Evolutionary conservation across 2,888 invertebrate species (phyloP), one percentile per base, ranked within the genome.

Genomic region (Ophioninae sp.): DNA sequence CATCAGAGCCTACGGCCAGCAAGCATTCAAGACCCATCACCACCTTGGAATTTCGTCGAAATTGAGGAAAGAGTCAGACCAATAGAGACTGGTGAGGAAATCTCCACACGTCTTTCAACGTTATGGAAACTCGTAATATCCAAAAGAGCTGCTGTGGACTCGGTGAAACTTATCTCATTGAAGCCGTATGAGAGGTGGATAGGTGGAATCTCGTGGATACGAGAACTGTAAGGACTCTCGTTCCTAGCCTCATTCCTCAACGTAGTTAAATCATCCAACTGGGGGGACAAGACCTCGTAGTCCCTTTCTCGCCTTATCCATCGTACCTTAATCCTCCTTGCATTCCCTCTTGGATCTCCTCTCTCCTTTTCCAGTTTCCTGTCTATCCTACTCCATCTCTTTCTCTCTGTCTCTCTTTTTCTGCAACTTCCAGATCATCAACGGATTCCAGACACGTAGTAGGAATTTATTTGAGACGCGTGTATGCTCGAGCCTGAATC

Each of bases 401-500:
- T 58, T 67, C 51, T 37, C 72, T 41, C 13, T 63, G 17, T 64
- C 37, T 58, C 68, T 59, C 30, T 56, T 37, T 71, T 56, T 58
- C 71, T 41, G 41, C 37, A 44, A 58, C 41, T 59, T 39, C 68
- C 10, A 23, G 67, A 37, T 41, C 56, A 51, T 68, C 79, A 86
- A 80, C 87, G 89, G 76, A 91, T 91, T 91, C 92, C 84, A 83
- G 83, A 87, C 92, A 92, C 92, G 92, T 91, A 89, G 85, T 78
- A 85, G 85, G 88, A 92, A 91, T 92, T 92, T 92, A 91, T 92
- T 91, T 91, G 90, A 88, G 85, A 84, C 90, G 89, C 89, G 90
- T 90, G 89, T 89, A 87, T 85, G 84, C 85, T 73, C 44, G 64
- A 67, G 65, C 73, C 71, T 41, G 58, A 61, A 81, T 84, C 77